Conservation (phyloP, 2,888 invertebrate genomes). For the Mimachlamys varia region DNA sequence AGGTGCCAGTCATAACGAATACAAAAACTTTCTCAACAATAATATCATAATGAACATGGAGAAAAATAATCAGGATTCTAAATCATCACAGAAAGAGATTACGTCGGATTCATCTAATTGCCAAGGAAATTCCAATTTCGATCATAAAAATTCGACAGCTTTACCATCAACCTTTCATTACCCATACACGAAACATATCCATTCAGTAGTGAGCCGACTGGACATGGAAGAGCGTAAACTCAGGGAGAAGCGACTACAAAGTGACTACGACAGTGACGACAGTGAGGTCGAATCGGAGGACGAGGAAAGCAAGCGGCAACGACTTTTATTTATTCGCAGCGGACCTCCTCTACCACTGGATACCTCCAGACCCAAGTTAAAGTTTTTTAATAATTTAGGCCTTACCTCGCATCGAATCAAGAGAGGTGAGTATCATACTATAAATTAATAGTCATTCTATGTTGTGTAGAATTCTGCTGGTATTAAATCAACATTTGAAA, state of each 20-base stretch:
- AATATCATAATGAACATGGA: slow-evolving; percentile 21
- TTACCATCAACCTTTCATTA: slow-evolving; percentile 31
- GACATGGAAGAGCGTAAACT: slow-evolving; percentile 77
- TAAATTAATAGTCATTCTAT: no score
- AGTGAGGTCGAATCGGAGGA: slow-evolving; percentile 71
- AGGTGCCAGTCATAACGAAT: not conserved
- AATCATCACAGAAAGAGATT: not conserved
- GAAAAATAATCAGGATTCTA: slow-evolving; percentile 29
- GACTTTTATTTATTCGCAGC: slow-evolving; percentile 71
- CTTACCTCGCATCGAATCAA: slow-evolving; percentile 72
- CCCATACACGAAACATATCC: slow-evolving; percentile 38
- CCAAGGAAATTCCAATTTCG: slow-evolving; percentile 30
- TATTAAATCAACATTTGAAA: no score
- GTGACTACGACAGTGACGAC: slow-evolving; percentile 63
- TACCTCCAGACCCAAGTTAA: slow-evolving; percentile 71
- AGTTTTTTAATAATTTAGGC: slow-evolving; percentile 72
- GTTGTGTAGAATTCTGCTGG: not conserved
- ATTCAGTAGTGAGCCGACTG: slow-evolving; percentile 71
- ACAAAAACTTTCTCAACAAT: slow-evolving; percentile 3
- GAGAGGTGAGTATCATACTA: slow-evolving; percentile 63
- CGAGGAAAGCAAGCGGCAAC: slow-evolving; percentile 63
- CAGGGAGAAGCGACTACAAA: slow-evolving; percentile 66
- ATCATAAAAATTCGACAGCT: slow-evolving; percentile 39
- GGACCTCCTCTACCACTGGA: slow-evolving; percentile 77
- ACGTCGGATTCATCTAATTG: not conserved